Evolutionary conservation across 2,113 vertebrate species (phyloP).

Genomic region (Gadus chalcogrammus): DNA sequence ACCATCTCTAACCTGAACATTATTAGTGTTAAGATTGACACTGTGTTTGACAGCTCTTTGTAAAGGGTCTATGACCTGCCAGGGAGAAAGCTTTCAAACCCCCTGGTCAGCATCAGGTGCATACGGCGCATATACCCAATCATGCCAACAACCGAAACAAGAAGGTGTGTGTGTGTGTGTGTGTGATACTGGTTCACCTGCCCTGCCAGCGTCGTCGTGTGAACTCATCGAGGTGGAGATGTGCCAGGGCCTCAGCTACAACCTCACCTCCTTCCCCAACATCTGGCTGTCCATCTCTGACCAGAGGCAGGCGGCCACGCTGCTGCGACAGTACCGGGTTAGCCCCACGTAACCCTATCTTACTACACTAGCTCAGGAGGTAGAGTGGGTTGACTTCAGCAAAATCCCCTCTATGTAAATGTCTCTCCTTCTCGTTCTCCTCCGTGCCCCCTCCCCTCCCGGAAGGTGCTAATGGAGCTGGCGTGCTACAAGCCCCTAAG

Average conservation of each 20-base stretch:
- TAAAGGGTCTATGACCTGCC: too few species aligned
- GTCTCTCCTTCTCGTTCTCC: not conserved
- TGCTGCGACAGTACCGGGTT: conserved; percentile 86
- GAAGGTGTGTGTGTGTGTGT: too few species aligned
- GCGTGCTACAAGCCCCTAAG: conserved; percentile 79
- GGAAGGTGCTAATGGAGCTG: conserved; percentile 84
- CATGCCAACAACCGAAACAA: too few species aligned
- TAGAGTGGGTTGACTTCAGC: not conserved
- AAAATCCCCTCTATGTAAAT: not conserved
- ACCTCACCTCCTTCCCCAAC: conserved; percentile 94
- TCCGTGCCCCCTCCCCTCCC: conserved; percentile 10
- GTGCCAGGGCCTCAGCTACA: conserved; percentile 90
- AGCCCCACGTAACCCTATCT: conserved; percentile 13
- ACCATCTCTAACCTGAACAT: too few species aligned
- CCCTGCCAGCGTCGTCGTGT: conserved; percentile 78
- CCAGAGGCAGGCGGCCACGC: conserved; percentile 78
- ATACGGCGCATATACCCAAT: too few species aligned
- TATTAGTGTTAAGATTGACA: too few species aligned
- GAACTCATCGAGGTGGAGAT: conserved; percentile 86
- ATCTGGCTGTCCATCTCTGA: conserved; percentile 90
- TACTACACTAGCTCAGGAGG: not conserved
- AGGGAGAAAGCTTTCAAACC: too few species aligned
- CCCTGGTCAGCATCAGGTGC: too few species aligned
- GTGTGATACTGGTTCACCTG: not conserved
- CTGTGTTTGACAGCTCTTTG: too few species aligned